Evolutionary conservation across 37 sponge, comb jelly and placozoan species (phyloP).

Genomic region (Hexactinellida sp.): DNA sequence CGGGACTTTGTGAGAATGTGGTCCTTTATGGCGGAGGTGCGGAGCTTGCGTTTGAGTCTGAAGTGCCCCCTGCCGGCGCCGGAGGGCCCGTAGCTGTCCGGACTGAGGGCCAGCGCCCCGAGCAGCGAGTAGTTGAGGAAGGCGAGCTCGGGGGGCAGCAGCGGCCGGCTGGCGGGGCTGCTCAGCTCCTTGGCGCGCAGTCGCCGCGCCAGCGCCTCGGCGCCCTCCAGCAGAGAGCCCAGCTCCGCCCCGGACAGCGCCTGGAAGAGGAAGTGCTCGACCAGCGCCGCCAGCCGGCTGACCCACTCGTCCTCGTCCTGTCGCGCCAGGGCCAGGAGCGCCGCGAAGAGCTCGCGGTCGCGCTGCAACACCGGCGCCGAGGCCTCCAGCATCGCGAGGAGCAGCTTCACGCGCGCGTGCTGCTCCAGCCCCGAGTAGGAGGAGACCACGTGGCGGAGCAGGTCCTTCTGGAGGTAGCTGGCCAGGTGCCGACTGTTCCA

Average conservation of each 20-base stretch:
- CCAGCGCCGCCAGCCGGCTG: neutral
- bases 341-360: neutral
- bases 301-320: slow-evolving; percentile 16
- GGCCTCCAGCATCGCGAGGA: neutral
- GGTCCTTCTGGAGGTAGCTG: neutral
- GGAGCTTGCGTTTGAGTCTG: neutral
- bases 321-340: neutral
- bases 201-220: neutral
- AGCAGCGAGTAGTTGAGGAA: neutral
- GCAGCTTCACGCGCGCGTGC: neutral
- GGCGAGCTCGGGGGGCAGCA: neutral
- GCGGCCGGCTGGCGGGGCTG: neutral
- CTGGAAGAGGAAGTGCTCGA: neutral
- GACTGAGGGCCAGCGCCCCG: neutral
- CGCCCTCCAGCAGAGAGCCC: neutral
- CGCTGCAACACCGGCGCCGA: neutral
- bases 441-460: neutral
- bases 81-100: neutral
- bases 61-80: neutral
- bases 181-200: neutral
- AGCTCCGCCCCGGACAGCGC: neutral
- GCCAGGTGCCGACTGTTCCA: slow-evolving; percentile 14
- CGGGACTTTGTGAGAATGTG: neutral
- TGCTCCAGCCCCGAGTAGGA: neutral
- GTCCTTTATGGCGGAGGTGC: neutral